Conservation (phyloP, 2,113 vertebrate genomes). For the Zootoca vivipara region DNA sequence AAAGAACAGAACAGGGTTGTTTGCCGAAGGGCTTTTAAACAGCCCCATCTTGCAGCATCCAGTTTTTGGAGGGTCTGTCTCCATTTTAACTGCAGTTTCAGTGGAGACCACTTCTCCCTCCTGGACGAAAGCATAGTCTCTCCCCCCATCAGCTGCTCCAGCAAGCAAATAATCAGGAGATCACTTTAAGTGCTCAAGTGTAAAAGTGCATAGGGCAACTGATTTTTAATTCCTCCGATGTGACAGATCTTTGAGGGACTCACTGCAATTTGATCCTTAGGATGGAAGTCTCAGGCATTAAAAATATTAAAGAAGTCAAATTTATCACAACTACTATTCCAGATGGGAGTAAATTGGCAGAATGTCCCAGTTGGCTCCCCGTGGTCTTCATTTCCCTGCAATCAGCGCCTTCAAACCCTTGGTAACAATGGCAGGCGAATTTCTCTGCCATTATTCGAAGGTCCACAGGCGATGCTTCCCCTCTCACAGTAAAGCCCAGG, state of each 20-base stretch:
- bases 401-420: conserved; percentile 71
- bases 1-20: too few relatives aligned
- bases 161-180: too few relatives aligned
- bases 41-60: too few relatives aligned
- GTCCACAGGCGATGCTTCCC: conserved; percentile 69
- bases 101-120: too few relatives aligned
- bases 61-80: too few relatives aligned
- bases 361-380: background rate
- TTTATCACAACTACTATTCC: background rate
- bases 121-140: too few relatives aligned
- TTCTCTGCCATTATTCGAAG: conserved; percentile 65
- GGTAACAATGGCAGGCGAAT: conserved; percentile 83
- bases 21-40: too few relatives aligned
- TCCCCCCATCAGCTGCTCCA: too few relatives aligned
- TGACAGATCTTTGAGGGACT: background rate
- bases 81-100: too few relatives aligned
- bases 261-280: conserved; percentile 19
- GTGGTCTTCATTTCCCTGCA: conserved; percentile 14
- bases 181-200: too few relatives aligned
- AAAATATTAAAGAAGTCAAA: conserved; percentile 35
- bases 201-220: background rate
- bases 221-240: background rate
- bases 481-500: conserved; percentile 70
- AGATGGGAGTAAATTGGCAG: background rate
- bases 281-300: background rate